These are phyloP conservation scores for Antechinus stuartii DNA, from an alignment of 2,113 vertebrate species.

Conservation along the genomic window DNA sequence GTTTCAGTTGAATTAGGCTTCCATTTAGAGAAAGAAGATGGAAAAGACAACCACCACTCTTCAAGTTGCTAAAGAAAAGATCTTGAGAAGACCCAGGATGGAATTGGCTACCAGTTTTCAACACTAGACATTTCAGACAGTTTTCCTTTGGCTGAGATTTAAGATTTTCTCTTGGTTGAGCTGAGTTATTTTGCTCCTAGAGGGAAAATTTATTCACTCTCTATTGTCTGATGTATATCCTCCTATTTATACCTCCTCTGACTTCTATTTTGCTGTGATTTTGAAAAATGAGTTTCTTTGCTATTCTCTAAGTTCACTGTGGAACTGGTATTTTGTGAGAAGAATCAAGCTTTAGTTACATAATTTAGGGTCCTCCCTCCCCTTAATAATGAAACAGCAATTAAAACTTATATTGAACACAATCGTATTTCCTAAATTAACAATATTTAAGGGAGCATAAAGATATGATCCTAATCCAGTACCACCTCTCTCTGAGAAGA, in stretches of 20 bases:
- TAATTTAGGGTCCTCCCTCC: not conserved
- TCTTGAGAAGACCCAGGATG: not conserved
- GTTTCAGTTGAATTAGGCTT: not conserved
- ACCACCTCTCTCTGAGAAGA: not conserved
- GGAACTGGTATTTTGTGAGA: not conserved
- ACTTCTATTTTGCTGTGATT: not conserved
- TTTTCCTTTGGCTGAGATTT: not conserved
- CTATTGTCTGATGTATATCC: not conserved
- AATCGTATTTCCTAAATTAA: too few species aligned
- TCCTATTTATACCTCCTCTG: not conserved
- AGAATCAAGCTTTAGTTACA: not conserved
- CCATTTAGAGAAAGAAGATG: not conserved
- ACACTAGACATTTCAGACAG: not conserved
- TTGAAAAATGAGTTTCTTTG: not conserved
- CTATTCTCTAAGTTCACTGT: not conserved
- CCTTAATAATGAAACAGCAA: not conserved
- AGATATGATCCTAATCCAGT: not conserved
- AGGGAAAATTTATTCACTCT: too few species aligned
- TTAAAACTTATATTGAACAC: too few species aligned
- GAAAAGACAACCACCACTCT: too few species aligned
- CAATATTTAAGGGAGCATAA: too few species aligned
- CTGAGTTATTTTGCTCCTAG: not conserved
- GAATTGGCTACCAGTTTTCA: not conserved
- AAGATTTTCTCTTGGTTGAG: not conserved
- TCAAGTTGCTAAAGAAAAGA: not conserved